Evolutionary conservation across 2,888 invertebrate species (phyloP).

Genomic region (Hydrotaea diabolus): DNA sequence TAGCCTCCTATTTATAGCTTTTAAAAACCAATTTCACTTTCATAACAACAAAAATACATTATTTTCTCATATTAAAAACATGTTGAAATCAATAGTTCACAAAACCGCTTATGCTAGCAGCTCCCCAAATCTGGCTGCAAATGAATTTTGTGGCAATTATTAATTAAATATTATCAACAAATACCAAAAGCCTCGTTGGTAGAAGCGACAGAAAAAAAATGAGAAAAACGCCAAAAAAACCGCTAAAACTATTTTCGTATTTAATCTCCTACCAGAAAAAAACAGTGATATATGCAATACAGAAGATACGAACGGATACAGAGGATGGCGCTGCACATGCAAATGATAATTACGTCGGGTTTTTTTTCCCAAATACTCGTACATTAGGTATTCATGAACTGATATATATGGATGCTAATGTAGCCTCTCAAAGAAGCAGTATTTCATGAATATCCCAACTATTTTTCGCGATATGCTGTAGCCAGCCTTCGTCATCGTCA

Average conservation of each 20-base stretch:
- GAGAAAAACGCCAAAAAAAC: not conserved
- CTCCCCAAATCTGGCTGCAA: not conserved
- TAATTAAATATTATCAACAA: constrained; percentile 8
- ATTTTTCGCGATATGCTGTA: too few species aligned
- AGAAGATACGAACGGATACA: not conserved
- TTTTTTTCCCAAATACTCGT: too few species aligned
- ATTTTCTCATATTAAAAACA: too few species aligned
- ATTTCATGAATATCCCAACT: too few species aligned
- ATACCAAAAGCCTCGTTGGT: not conserved
- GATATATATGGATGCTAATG: too few species aligned
- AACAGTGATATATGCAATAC: not conserved
- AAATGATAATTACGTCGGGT: not conserved
- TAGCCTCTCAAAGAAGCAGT: too few species aligned
- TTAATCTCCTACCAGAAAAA: constrained; percentile 2
- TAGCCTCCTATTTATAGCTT: too few species aligned
- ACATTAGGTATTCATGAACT: too few species aligned
- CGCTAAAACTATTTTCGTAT: not conserved
- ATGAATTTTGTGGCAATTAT: not conserved
- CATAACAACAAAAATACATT: too few species aligned
- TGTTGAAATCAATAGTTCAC: not conserved
- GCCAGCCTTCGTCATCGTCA: not conserved
- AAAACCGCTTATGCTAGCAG: not conserved
- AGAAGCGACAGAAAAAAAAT: not conserved
- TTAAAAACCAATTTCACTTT: too few species aligned
- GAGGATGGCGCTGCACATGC: not conserved